Evolutionary conservation across 2,113 vertebrate species (phyloP).

Genomic region (Plectropomus leopardus): DNA sequence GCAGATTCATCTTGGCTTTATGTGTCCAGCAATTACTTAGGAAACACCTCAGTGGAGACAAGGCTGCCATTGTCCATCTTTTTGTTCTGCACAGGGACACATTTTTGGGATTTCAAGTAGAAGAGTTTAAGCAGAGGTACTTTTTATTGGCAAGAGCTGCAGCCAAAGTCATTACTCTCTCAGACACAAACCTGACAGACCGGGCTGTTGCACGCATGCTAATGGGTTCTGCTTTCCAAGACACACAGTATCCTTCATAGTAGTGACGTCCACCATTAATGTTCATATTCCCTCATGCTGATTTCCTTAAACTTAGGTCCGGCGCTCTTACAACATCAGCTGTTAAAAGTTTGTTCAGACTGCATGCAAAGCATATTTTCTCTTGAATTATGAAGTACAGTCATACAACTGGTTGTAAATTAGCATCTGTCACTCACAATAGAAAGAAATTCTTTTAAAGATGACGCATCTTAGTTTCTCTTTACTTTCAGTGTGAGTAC

Average conservation of each 20-base stretch:
- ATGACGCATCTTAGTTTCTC: background rate
- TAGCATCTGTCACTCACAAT: conserved; percentile 14
- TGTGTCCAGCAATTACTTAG: conserved; percentile 16
- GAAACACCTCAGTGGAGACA: conserved; percentile 59
- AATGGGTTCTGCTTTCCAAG: conserved; percentile 76
- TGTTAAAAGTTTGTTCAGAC: conserved; percentile 48
- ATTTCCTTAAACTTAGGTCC: conserved; percentile 56
- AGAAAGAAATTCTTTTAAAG: conserved; percentile 15
- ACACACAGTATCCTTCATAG: conserved; percentile 76
- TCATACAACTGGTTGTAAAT: conserved; percentile 1
- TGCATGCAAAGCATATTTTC: conserved; percentile 22
- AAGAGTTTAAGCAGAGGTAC: conserved; percentile 56
- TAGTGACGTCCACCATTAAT: conserved; percentile 67
- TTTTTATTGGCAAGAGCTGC: conserved; percentile 58
- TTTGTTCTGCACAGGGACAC: conserved; percentile 47
- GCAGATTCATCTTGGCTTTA: conserved; percentile 39
- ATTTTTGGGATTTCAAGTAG: conserved; percentile 66
- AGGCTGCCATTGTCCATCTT: conserved; percentile 58
- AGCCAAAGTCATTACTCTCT: conserved; percentile 78
- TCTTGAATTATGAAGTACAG: conserved; percentile 38
- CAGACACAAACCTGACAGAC: conserved; percentile 75
- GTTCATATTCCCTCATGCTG: conserved; percentile 63
- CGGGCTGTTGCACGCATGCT: conserved; percentile 65
- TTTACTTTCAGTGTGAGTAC: background rate
- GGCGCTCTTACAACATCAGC: conserved; percentile 31